phyloP scores from a whole-genome alignment of 1,140 invertebrate species.

The Venturia canescens region DNA sequence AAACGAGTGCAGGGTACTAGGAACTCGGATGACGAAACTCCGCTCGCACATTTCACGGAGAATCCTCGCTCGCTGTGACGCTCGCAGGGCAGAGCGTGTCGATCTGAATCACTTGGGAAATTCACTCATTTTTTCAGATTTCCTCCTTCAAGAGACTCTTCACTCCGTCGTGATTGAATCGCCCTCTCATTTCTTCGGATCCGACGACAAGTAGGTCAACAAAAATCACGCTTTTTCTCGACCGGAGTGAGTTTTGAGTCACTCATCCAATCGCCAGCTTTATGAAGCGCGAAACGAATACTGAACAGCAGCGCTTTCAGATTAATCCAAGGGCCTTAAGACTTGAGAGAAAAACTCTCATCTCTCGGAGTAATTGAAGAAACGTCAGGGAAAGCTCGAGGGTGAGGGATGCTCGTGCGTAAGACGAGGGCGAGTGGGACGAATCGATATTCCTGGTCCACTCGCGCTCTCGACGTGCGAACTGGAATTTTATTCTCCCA shows the following conservation, averaged over 20 bases:
- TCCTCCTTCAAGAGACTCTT: not conserved
- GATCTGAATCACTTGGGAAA: not conserved
- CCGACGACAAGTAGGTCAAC: too few relatives aligned
- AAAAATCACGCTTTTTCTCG: too few relatives aligned
- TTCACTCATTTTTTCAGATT: not conserved
- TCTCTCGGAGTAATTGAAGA: not conserved
- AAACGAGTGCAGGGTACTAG: conserved; percentile 11
- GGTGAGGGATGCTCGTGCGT: not conserved
- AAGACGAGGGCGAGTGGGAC: not conserved
- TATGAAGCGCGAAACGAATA: too few relatives aligned
- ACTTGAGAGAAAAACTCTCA: not conserved
- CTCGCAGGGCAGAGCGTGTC: not conserved
- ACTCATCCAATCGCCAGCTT: too few relatives aligned
- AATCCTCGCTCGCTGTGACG: not conserved
- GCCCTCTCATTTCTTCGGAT: not conserved
- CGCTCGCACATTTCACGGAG: conserved; percentile 1
- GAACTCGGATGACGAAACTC: conserved; percentile 18
- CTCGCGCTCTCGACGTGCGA: not conserved
- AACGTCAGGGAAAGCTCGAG: not conserved
- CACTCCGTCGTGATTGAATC: not conserved
- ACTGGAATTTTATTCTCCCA: too few relatives aligned
- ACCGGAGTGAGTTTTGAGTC: too few relatives aligned
- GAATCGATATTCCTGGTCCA: not conserved
- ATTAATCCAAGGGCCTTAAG: too few relatives aligned
- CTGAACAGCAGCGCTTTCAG: too few relatives aligned